A percentile compares a stretch with the other conserved stretches of the same genome.
These are phyloP conservation scores for Lycaena phlaeas DNA, from an alignment of 2,888 invertebrate genomes.

Conservation along the genomic window DNA sequence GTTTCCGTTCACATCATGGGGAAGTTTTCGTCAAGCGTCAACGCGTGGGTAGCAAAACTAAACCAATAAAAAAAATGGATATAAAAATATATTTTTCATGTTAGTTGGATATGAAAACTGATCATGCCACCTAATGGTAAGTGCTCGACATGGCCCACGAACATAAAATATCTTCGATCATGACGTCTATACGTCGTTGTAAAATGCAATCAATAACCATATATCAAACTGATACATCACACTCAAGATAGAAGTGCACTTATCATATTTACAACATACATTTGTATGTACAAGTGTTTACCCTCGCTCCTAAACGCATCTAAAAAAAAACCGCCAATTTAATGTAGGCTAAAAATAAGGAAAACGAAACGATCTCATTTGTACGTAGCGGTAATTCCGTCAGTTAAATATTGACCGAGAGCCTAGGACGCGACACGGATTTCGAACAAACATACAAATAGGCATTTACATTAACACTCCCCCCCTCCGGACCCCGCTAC, in stretches of 20 bases:
- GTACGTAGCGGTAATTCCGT: conserved; percentile 64
- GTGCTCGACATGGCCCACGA: no score
- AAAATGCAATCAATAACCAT: not conserved
- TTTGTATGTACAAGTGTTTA: not conserved
- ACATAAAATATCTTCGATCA: no score
- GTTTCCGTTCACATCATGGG: conserved; percentile 1
- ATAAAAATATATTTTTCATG: no score
- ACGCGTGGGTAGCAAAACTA: no score
- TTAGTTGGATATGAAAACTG: no score
- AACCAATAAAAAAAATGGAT: no score
- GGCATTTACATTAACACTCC: conserved; percentile 61
- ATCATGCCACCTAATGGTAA: no score
- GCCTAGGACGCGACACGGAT: conserved; percentile 64
- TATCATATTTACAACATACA: not conserved
- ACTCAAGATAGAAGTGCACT: not conserved
- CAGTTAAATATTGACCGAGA: conserved; percentile 62
- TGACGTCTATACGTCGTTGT: no score
- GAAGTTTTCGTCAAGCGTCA: no score
- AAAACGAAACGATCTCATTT: conserved; percentile 46
- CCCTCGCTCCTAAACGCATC: not conserved
- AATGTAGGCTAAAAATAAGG: conserved; percentile 1
- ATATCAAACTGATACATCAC: not conserved
- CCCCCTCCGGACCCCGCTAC: conserved; percentile 23
- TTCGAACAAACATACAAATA: conserved; percentile 65
- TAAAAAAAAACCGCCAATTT: not conserved